Conservation (phyloP, 1,140 invertebrate species). For the Liolophura sinensis region DNA sequence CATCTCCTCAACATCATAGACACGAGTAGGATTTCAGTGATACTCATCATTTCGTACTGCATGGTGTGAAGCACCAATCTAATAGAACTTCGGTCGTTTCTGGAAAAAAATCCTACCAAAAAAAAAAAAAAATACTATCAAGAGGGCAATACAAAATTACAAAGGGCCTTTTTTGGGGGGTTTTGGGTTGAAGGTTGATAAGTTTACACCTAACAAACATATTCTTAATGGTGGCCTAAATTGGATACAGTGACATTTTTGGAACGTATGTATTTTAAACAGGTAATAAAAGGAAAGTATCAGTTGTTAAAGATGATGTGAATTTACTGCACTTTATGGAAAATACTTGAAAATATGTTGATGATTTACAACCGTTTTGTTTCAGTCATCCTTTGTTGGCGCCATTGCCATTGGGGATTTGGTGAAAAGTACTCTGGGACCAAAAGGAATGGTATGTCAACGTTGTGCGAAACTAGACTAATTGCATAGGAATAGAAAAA, state of each 20-base stretch:
- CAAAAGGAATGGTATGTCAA: slow-evolving; percentile 88
- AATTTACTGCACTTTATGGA: neutral
- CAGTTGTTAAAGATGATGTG: too few relatives aligned
- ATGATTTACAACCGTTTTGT: slow-evolving; percentile 8
- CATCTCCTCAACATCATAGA: too few relatives aligned
- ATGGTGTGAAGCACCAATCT: too few relatives aligned
- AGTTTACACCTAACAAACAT: neutral
- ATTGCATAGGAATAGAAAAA: too few relatives aligned
- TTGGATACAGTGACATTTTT: neutral
- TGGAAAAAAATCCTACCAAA: too few relatives aligned
- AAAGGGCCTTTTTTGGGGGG: too few relatives aligned
- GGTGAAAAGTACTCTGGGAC: slow-evolving; percentile 96
- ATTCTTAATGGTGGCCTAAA: neutral
- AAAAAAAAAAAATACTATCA: too few relatives aligned
- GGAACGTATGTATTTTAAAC: neutral
- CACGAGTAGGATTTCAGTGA: too few relatives aligned
- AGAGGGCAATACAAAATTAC: too few relatives aligned
- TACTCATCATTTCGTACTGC: too few relatives aligned
- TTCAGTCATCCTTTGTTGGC: slow-evolving; percentile 89
- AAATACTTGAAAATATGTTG: neutral
- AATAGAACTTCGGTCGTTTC: too few relatives aligned
- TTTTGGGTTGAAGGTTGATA: too few relatives aligned
- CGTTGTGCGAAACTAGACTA: neutral
- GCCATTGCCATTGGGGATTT: slow-evolving; percentile 98
- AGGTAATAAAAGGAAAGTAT: neutral